phyloP scores from a whole-genome alignment of 2,888 invertebrate genomes.

The Lasioglossum calceatum region DNA sequence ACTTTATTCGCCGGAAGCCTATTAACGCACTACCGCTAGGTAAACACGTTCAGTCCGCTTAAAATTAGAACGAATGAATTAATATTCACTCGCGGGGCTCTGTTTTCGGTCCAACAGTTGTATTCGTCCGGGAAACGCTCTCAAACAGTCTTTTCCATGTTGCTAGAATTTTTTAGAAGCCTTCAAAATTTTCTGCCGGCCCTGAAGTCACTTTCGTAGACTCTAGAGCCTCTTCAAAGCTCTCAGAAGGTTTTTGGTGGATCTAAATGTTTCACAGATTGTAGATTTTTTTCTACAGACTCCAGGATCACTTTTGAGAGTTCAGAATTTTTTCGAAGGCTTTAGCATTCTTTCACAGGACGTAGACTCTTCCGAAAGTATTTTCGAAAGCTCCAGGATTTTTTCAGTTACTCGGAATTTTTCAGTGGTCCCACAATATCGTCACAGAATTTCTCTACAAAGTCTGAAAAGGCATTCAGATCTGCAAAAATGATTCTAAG shows the following conservation, averaged over 20 bases:
- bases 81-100: neutral
- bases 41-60: neutral
- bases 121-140: neutral
- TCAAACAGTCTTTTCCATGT: neutral
- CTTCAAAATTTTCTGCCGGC: too few relatives aligned
- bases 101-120: neutral
- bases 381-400: too few relatives aligned
- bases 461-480: too few relatives aligned
- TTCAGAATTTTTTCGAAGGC: neutral
- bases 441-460: too few relatives aligned
- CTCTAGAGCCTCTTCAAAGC: too few relatives aligned
- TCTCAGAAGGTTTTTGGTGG: too few relatives aligned
- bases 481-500: too few relatives aligned
- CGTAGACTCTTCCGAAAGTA: too few relatives aligned
- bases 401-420: too few relatives aligned
- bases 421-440: too few relatives aligned
- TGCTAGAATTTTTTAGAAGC: neutral
- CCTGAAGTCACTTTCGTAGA: neutral
- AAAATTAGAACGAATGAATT: neutral
- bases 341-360: too few relatives aligned
- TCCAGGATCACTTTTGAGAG: too few relatives aligned
- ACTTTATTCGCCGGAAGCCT: neutral
- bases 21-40: neutral
- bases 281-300: neutral
- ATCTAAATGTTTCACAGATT: neutral